These are phyloP conservation scores for Tricholaema leucomelas DNA, from an alignment of 2,113 vertebrate species.

Conservation along the genomic window DNA sequence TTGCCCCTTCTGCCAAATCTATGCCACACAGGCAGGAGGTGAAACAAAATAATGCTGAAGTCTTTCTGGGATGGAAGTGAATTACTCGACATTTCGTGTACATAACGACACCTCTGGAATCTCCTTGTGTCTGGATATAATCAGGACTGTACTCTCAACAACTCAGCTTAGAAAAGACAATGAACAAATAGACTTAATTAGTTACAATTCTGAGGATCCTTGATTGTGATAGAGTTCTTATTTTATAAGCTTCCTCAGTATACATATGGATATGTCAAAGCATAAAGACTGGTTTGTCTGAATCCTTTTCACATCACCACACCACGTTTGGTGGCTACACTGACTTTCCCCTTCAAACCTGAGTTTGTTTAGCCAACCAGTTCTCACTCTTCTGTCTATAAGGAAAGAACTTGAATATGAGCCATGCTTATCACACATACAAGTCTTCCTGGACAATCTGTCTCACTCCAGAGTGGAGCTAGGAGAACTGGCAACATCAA, in stretches of 20 bases:
- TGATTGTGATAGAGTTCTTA: neutral
- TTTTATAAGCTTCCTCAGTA: neutral
- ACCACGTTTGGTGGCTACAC: neutral
- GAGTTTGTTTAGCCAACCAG: neutral
- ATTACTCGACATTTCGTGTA: neutral
- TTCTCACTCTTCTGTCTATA: neutral
- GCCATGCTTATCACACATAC: neutral
- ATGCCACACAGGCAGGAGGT: neutral
- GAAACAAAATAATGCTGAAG: neutral
- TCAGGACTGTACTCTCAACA: neutral
- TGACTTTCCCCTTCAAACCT: neutral
- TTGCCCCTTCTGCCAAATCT: neutral
- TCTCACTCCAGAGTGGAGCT: neutral
- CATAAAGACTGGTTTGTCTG: neutral
- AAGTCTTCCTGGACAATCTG: neutral
- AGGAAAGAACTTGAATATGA: neutral
- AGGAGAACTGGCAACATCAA: neutral
- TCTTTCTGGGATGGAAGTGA: neutral
- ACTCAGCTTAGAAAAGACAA: neutral
- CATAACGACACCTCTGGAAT: neutral
- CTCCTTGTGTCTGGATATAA: neutral
- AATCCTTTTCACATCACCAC: neutral
- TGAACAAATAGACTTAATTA: neutral
- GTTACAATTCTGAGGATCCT: neutral
- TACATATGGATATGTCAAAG: rapidly evolving